These are phyloP conservation scores for Danionella dracula DNA, from an alignment of 2,797 vertebrate genomes.

Conservation along the genomic window DNA sequence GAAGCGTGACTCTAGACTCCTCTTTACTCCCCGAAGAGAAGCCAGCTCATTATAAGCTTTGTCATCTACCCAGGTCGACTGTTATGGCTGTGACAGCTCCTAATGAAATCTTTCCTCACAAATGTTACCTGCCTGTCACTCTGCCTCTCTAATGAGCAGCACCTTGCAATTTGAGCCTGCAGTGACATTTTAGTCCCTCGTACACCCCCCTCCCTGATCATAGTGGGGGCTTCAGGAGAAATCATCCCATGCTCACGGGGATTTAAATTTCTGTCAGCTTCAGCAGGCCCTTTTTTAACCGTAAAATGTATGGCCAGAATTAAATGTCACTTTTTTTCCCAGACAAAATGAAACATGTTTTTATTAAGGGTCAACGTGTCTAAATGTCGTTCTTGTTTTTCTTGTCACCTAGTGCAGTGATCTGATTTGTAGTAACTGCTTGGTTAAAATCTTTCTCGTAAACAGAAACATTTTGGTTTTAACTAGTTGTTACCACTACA, in stretches of 20 bases:
- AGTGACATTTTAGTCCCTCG: constrained; percentile 60
- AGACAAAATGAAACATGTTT: too few species aligned
- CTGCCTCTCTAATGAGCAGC: constrained; percentile 50
- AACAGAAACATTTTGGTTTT: too few species aligned
- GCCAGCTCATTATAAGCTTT: constrained; percentile 47
- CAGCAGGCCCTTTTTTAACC: constrained; percentile 21
- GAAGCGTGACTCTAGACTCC: background rate
- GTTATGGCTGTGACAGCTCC: constrained; percentile 52
- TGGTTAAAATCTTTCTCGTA: too few species aligned
- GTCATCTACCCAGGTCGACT: constrained; percentile 41
- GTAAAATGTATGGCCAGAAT: too few species aligned
- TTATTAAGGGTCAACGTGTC: too few species aligned
- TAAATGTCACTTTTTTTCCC: too few species aligned
- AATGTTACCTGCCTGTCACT: constrained; percentile 52
- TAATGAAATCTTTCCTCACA: constrained; percentile 45
- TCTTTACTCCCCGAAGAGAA: constrained; percentile 13
- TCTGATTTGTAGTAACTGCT: too few species aligned
- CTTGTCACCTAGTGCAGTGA: too few species aligned
- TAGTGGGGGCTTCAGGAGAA: constrained; percentile 38
- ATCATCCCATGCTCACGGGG: constrained; percentile 34
- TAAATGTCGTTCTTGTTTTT: too few species aligned
- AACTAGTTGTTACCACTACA: too few species aligned
- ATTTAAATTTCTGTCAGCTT: constrained; percentile 44
- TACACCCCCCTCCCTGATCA: constrained; percentile 16
- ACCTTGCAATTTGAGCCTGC: constrained; percentile 52